Evolutionary conservation across 2,888 invertebrate genomes (phyloP).

Genomic region (Xestia sexstrigata): DNA sequence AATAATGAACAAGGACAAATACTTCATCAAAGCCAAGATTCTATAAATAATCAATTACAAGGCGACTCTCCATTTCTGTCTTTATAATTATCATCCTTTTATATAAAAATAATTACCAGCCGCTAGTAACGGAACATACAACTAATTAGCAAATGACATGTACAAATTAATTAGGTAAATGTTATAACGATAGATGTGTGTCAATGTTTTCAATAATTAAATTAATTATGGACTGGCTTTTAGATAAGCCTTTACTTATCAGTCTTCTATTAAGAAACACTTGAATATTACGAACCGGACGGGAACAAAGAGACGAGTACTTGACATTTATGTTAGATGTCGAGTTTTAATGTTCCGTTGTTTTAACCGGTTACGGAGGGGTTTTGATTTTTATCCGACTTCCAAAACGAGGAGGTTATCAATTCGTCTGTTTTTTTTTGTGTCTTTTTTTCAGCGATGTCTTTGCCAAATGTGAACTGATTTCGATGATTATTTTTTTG

Average conservation of each 20-base stretch:
- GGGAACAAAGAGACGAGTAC: background rate
- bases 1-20: background rate
- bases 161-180: conserved; percentile 63
- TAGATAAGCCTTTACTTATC: conserved; percentile 45
- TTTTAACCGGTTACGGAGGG: too few relatives aligned
- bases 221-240: conserved; percentile 45
- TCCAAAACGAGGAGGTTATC: too few relatives aligned
- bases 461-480: too few relatives aligned
- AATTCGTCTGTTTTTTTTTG: too few relatives aligned
- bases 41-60: conserved; percentile 1
- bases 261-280: conserved; percentile 28
- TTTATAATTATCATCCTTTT: conserved; percentile 22
- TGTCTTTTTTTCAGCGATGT: too few relatives aligned
- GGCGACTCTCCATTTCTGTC: conserved; percentile 12
- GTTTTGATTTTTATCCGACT: too few relatives aligned
- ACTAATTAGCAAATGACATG: conserved; percentile 64
- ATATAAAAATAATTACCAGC: conserved; percentile 45
- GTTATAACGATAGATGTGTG: conserved; percentile 49
- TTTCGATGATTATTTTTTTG: too few relatives aligned
- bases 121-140: conserved; percentile 42
- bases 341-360: background rate
- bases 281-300: conserved; percentile 4
- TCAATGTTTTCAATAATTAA: conserved; percentile 64
- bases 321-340: background rate
- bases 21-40: background rate